These are phyloP conservation scores for Danio kyathit DNA, from an alignment of 2,797 vertebrate species.

Conservation along the genomic window DNA sequence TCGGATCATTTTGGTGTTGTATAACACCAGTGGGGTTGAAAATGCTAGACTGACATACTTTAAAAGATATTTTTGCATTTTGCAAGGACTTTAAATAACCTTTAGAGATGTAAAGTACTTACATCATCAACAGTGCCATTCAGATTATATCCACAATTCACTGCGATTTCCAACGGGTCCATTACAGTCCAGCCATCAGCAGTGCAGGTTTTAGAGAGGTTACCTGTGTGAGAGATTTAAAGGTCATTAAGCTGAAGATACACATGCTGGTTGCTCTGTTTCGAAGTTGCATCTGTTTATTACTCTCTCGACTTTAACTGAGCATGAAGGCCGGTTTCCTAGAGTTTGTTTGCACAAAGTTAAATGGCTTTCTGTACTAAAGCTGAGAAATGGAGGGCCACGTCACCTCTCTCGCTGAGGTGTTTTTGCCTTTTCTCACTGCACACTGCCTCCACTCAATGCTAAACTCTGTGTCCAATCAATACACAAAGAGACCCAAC, in stretches of 20 bases:
- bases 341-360: constrained; percentile 19
- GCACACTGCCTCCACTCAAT: background rate
- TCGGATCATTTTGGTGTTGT: constrained; percentile 3
- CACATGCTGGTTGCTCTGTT: background rate
- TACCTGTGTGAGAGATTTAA: constrained; percentile 76
- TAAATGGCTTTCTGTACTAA: background rate
- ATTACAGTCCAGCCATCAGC: constrained; percentile 87
- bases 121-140: constrained; percentile 80
- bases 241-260: constrained; percentile 34
- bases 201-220: constrained; percentile 91
- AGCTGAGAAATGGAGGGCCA: background rate
- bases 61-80: background rate
- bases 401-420: background rate
- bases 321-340: background rate
- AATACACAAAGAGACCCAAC: constrained; percentile 4
- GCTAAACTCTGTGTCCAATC: constrained; percentile 13
- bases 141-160: constrained; percentile 86
- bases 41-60: background rate
- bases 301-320: background rate
- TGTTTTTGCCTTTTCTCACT: background rate
- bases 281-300: constrained; percentile 16
- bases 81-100: background rate
- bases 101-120: constrained; percentile 62
- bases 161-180: constrained; percentile 81
- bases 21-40: constrained; percentile 10